phyloP scores from a whole-genome alignment of 1,140 invertebrate species.

The Sarcophaga bullata region DNA sequence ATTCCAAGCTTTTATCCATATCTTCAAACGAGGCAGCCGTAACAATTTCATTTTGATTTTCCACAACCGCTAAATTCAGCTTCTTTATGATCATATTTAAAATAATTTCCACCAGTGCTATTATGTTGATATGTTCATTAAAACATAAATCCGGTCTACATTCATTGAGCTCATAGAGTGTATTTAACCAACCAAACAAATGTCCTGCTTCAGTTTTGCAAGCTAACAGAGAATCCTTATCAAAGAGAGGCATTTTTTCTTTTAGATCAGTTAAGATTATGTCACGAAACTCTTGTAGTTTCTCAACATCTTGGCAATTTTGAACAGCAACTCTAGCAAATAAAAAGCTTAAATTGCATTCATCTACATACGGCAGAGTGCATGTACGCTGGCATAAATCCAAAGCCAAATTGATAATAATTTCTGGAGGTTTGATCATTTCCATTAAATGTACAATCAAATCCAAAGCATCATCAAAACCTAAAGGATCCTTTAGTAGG shows the following conservation, averaged over 20 bases:
- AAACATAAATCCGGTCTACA: background rate
- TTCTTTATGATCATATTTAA: slow-evolving; percentile 51
- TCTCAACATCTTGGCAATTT: slow-evolving; percentile 36
- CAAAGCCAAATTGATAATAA: slow-evolving; percentile 43
- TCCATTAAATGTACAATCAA: slow-evolving; percentile 54
- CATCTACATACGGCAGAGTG: slow-evolving; percentile 51
- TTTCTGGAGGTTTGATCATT: slow-evolving; percentile 47
- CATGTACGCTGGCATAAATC: background rate
- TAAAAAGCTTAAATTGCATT: slow-evolving; percentile 50
- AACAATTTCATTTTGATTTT: slow-evolving; percentile 21
- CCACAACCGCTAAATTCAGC: slow-evolving; percentile 45
- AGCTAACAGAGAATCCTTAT: slow-evolving; percentile 42
- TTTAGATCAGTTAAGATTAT: background rate
- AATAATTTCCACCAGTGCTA: slow-evolving; percentile 51
- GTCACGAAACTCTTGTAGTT: background rate
- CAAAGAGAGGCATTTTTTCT: slow-evolving; percentile 15
- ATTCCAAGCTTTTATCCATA: slow-evolving; percentile 69
- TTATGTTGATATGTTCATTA: slow-evolving; percentile 33
- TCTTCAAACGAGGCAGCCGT: slow-evolving; percentile 68
- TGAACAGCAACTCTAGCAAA: slow-evolving; percentile 52
- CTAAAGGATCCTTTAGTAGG: slow-evolving; percentile 54
- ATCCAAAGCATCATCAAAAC: slow-evolving; percentile 60
- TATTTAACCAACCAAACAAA: slow-evolving; percentile 55
- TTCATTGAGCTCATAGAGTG: slow-evolving; percentile 49
- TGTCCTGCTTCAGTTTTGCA: slow-evolving; percentile 48